A percentile compares a stretch with the other conserved stretches of the same genome.
phyloP scores from a whole-genome alignment of 2,888 invertebrate species.

The Abrostola triplasia region DNA sequence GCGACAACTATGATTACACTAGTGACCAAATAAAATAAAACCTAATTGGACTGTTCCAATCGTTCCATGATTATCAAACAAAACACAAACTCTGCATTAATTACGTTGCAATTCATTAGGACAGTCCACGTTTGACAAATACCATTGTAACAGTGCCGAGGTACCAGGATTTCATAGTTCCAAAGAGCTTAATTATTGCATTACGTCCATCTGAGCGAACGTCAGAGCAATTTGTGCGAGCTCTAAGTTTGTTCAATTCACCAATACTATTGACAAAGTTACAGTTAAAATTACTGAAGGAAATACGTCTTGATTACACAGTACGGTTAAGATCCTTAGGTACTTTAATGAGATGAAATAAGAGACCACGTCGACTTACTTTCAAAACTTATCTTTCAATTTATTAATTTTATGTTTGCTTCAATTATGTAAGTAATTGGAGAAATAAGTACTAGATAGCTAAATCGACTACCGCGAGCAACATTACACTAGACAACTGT shows the following conservation, averaged over 20 bases:
- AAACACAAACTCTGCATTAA: background rate
- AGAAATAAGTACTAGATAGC: too few species aligned
- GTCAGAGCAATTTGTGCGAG: slow-evolving; percentile 20
- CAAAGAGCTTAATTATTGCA: slow-evolving; percentile 33
- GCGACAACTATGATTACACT: too few species aligned
- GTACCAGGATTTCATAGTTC: slow-evolving; percentile 23
- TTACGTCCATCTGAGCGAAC: slow-evolving; percentile 30
- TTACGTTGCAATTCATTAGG: background rate
- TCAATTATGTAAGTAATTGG: too few species aligned
- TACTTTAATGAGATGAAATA: slow-evolving; percentile 1
- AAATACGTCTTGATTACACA: slow-evolving; percentile 42
- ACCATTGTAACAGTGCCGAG: slow-evolving; percentile 6
- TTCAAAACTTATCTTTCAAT: background rate
- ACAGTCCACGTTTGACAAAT: slow-evolving; percentile 5
- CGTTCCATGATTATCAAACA: too few species aligned
- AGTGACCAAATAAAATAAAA: too few species aligned
- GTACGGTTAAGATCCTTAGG: slow-evolving; percentile 22
- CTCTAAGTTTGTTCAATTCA: slow-evolving; percentile 30
- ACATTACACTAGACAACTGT: too few species aligned
- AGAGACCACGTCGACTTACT: background rate
- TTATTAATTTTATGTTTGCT: too few species aligned
- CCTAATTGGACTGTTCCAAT: too few species aligned
- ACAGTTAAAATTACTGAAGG: slow-evolving; percentile 28
- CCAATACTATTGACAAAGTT: slow-evolving; percentile 45
- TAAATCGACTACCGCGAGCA: too few species aligned